These are phyloP conservation scores for Ispidina picta DNA, from an alignment of 2,797 vertebrate species.

Conservation along the genomic window DNA sequence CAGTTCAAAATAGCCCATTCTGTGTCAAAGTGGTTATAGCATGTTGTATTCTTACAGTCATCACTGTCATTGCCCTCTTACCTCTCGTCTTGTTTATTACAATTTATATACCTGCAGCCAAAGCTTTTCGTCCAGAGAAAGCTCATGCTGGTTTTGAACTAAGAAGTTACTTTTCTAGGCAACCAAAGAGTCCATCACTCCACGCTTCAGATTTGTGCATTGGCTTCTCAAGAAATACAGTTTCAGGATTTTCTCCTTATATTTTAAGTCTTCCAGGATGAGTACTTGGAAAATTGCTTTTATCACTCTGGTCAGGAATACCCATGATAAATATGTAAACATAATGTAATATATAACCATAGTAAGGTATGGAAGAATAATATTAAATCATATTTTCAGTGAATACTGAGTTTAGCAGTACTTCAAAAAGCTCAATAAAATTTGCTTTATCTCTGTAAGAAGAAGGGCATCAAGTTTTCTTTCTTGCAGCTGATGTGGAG, in stretches of 20 bases:
- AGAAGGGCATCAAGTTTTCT: neutral
- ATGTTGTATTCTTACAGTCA: neutral
- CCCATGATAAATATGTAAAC: neutral
- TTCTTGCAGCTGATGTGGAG: neutral
- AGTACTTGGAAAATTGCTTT: constrained; percentile 17
- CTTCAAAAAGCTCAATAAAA: neutral
- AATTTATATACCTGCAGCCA: neutral
- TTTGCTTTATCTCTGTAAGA: neutral
- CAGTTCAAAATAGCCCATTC: neutral
- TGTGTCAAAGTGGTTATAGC: neutral
- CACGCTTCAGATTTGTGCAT: neutral
- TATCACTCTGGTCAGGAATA: neutral
- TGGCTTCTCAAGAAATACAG: neutral
- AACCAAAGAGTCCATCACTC: neutral
- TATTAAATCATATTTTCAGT: neutral
- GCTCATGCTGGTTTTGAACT: neutral
- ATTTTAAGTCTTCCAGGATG: neutral
- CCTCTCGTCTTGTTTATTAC: constrained; percentile 24
- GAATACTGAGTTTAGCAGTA: neutral
- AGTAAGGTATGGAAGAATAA: neutral
- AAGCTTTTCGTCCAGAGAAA: constrained; percentile 33
- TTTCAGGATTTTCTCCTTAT: neutral
- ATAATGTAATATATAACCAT: neutral
- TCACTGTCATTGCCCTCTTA: neutral
- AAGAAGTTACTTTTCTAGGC: neutral